Conservation (phyloP, 2,888 invertebrate species). For the Harpalus rufipes region DNA sequence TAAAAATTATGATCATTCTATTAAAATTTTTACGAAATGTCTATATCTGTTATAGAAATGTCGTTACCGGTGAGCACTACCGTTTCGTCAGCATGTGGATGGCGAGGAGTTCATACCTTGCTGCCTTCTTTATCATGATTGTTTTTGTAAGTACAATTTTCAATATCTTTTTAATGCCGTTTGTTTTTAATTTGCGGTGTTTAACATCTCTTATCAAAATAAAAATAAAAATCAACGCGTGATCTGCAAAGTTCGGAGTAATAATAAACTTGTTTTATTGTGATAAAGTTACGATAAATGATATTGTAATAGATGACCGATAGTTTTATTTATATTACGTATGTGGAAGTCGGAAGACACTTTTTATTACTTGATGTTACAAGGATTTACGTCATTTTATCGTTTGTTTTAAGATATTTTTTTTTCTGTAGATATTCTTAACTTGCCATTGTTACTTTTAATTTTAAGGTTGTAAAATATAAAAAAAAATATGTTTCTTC, state of each 20-base stretch:
- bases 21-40: not conserved
- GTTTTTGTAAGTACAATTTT: conserved; percentile 92
- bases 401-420: not conserved
- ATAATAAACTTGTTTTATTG: not conserved
- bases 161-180: not conserved
- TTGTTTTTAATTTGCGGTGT: not conserved
- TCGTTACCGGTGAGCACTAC: conserved; percentile 98
- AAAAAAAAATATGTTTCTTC: too few relatives aligned
- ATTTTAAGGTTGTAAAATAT: too few relatives aligned
- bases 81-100: conserved; percentile 99
- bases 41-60: conserved; percentile 85
- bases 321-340: not conserved
- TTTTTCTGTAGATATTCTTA: too few relatives aligned
- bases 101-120: conserved; percentile 95
- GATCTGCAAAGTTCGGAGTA: not conserved
- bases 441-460: too few relatives aligned
- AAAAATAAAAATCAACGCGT: not conserved
- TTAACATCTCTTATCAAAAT: not conserved
- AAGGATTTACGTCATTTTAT: not conserved
- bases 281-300: too few relatives aligned
- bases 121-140: conserved; percentile 98
- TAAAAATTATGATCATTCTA: not conserved
- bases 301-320: too few relatives aligned
- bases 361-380: not conserved
- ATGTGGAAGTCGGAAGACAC: not conserved